Base-by-base conservation (phyloP, 2,888 invertebrate genomes). In the Ganaspis brasiliensis region DNA sequence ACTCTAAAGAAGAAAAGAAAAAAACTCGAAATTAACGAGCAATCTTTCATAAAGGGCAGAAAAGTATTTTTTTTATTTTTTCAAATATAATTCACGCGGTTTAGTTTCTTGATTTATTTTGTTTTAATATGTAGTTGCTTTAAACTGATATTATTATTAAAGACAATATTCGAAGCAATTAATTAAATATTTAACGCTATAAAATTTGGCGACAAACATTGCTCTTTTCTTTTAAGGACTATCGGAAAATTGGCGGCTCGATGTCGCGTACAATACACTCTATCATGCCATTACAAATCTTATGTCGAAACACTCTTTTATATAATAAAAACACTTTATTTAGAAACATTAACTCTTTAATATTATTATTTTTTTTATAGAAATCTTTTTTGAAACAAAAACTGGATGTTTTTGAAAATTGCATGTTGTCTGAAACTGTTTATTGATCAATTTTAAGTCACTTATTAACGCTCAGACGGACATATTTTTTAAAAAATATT, bases 261-360 rank as follows among this genome's bases (percentile, higher is more conserved):
- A 45, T 67, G 24, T 24, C n/a, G n/a, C 45, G 24, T 24, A 67
- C 67, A 67, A 45, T 67, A 45, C n/a, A 67, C 67, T 24, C 45
- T 56, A 45, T 24, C 45, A 24, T 45, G 40, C 40, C 67, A n/a
- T 40, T 37, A 19, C 37, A 63, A 21, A 21, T 67, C 67, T 67
- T 67, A 67, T 67, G 45, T 45, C 45, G 45, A 67, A 67, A 63
- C 37, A 67, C 67, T 67, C 45, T 67, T 67, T 67, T 49, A 45
- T 49, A 45, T 67, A 67, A 67, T 49, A 67, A 67, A 63, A 67
- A 67, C 45, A 26, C 24, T 45, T 49, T 14, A 67, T 45, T 24
- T 67, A 26, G 3, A 49, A 26, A 40, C n/a, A 45, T 24, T 40
- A 67, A 21, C 21, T 21, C n/a, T n/a, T 67, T 14, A 24, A 21